These are phyloP conservation scores for Sylvicola cinctus DNA, from an alignment of 2,888 invertebrate genomes.

Conservation along the genomic window DNA sequence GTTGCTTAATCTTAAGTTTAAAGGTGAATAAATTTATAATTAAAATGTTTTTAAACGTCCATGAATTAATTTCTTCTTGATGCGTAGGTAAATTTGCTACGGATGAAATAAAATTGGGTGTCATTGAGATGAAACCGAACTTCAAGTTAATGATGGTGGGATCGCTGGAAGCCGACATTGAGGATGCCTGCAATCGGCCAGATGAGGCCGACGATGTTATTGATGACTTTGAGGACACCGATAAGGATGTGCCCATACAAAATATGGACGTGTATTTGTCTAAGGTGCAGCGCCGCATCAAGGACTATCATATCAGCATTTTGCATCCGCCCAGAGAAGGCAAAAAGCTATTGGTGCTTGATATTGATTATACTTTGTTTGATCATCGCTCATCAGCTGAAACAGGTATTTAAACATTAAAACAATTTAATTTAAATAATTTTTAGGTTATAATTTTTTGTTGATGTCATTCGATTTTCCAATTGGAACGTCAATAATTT, in stretches of 20 bases:
- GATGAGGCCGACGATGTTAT: constrained; percentile 67
- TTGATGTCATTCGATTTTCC: not conserved
- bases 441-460: not conserved
- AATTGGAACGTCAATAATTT: not conserved
- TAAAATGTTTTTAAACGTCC: constrained; percentile 6
- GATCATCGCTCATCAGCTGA: constrained; percentile 90
- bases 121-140: constrained; percentile 62
- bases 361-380: constrained; percentile 92
- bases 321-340: constrained; percentile 63
- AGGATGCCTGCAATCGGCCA: constrained; percentile 60
- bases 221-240: constrained; percentile 81
- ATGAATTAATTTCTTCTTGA: constrained; percentile 1
- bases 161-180: constrained; percentile 78
- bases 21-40: constrained; percentile 36
- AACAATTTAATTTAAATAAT: not conserved
- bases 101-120: constrained; percentile 54
- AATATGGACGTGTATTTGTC: constrained; percentile 44
- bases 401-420: constrained; percentile 30
- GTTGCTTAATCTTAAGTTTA: constrained; percentile 74
- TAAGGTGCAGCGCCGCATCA: constrained; percentile 64
- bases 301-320: constrained; percentile 62
- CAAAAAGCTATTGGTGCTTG: constrained; percentile 79
- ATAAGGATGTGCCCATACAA: constrained; percentile 55
- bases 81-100: constrained; percentile 58
- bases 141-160: constrained; percentile 97